A percentile compares a stretch with the other conserved stretches of the same genome.
phyloP scores from a whole-genome alignment of 2,888 invertebrate genomes.

The Drosophila neoperkinsi region DNA sequence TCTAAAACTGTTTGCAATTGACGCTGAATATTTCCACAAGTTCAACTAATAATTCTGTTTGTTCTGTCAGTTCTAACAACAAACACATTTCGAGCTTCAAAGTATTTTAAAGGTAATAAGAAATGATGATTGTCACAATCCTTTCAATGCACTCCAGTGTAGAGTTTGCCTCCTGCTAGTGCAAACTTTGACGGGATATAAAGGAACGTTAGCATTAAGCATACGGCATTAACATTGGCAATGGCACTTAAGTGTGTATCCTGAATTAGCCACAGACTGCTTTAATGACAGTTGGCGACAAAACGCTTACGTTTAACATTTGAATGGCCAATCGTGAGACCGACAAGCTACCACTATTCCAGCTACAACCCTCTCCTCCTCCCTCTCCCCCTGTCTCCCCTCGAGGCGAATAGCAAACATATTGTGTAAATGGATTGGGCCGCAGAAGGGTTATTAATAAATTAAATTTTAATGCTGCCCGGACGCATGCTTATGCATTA shows the following conservation, averaged over 20 bases:
- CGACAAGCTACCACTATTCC: neutral
- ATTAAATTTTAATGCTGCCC: conserved; percentile 60
- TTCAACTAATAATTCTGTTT: neutral
- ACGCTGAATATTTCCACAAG: rapidly evolving
- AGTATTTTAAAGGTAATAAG: neutral
- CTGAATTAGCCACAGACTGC: conserved; percentile 67
- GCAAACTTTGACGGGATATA: conserved; percentile 40
- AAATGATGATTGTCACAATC: neutral
- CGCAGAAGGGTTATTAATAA: conserved; percentile 76
- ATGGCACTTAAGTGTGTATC: conserved; percentile 57
- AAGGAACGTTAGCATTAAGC: conserved; percentile 57
- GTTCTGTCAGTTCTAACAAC: neutral
- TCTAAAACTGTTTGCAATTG: neutral
- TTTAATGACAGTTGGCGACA: conserved; percentile 64
- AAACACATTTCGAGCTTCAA: neutral
- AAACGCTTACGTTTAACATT: conserved; percentile 59
- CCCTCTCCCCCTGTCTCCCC: neutral
- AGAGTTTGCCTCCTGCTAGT: neutral
- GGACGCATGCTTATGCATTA: conserved; percentile 34
- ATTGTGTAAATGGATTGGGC: conserved; percentile 49
- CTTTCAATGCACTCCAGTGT: conserved; percentile 16
- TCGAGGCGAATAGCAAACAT: conserved; percentile 25
- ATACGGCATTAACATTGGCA: conserved; percentile 62
- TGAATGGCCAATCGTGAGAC: conserved; percentile 22
- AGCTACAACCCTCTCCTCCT: neutral